Percentiles rank a stretch among this genome's conserved stretches.
phyloP scores from a whole-genome alignment of 2,113 vertebrate species.

The Sorex araneus region DNA sequence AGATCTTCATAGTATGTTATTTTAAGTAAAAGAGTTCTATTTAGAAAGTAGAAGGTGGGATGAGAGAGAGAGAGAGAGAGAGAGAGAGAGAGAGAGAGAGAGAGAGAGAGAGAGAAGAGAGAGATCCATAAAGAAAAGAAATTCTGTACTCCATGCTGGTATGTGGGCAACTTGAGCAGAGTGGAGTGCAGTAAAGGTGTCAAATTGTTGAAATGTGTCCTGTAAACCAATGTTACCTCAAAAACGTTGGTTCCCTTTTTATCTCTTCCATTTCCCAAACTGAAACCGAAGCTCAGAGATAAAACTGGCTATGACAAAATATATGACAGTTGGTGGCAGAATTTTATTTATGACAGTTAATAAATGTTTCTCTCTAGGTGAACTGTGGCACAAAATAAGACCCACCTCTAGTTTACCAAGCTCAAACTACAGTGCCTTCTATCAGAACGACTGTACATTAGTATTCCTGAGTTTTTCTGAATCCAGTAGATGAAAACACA shows the following conservation, averaged over 20 bases:
- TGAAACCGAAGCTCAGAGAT: neutral
- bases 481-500: neutral
- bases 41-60: too few relatives aligned
- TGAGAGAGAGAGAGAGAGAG: too few relatives aligned
- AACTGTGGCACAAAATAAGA: neutral
- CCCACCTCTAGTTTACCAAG: neutral
- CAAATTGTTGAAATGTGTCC: too few relatives aligned
- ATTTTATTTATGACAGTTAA: neutral
- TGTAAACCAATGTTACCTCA: neutral
- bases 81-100: too few relatives aligned
- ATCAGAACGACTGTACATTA: neutral
- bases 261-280: conserved; percentile 35
- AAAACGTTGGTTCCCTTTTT: neutral
- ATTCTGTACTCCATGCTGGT: too few relatives aligned
- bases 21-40: too few relatives aligned
- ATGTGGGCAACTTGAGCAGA: too few relatives aligned
- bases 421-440: neutral
- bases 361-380: neutral
- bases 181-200: too few relatives aligned
- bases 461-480: neutral
- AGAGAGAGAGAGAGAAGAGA: too few relatives aligned
- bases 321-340: neutral
- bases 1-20: too few relatives aligned
- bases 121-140: too few relatives aligned
- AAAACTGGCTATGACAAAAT: neutral